These are phyloP conservation scores for Columba guinea DNA, from an alignment of 2,797 vertebrate species.

Conservation along the genomic window DNA sequence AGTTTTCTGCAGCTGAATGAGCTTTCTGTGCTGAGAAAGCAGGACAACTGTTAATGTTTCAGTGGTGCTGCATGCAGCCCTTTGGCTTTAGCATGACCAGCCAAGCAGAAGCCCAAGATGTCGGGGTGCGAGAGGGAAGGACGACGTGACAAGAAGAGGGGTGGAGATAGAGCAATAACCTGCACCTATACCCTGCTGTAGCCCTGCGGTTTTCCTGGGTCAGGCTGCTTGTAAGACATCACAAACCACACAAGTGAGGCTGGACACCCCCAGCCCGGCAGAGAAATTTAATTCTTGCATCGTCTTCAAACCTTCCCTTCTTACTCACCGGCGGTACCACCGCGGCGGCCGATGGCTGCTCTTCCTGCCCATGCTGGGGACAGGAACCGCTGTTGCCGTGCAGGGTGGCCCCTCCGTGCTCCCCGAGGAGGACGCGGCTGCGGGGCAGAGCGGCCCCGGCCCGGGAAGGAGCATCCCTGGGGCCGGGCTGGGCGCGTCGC, in stretches of 20 bases:
- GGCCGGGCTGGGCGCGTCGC: neutral
- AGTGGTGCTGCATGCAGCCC: neutral
- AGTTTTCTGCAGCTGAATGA: slow-evolving; percentile 14
- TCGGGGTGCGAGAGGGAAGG: neutral
- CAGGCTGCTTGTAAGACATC: neutral
- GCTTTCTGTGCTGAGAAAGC: slow-evolving; percentile 9
- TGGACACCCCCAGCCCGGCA: neutral
- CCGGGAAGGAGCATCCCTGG: neutral
- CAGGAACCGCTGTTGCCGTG: neutral
- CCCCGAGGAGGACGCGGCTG: neutral
- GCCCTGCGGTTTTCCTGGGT: neutral
- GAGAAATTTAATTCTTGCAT: neutral
- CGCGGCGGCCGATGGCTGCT: neutral
- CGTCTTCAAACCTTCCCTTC: neutral
- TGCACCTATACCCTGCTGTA: neutral
- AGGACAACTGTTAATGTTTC: neutral
- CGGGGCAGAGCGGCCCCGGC: neutral
- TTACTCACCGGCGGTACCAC: neutral
- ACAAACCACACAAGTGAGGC: neutral
- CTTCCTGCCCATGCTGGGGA: neutral
- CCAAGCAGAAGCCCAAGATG: neutral
- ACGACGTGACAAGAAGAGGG: neutral
- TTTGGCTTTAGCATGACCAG: neutral
- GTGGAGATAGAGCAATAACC: neutral
- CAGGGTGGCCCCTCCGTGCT: neutral